A percentile compares a stretch with the other conserved stretches of the same genome.
These are phyloP conservation scores for Bombylius major DNA, from an alignment of 2,888 invertebrate genomes.

Conservation along the genomic window DNA sequence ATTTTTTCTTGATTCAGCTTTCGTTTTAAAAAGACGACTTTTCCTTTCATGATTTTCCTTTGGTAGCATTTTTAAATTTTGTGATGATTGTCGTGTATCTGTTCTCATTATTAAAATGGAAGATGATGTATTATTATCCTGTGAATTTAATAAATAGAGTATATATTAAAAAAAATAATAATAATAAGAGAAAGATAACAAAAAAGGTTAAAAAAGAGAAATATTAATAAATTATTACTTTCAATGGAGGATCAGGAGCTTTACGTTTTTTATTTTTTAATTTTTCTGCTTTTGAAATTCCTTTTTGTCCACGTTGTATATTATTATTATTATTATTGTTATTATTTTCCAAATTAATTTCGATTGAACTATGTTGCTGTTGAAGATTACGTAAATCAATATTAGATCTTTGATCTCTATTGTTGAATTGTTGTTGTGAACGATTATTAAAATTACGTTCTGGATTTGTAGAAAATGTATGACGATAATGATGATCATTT, in stretches of 20 bases:
- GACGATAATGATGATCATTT: no score
- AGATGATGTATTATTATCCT: neutral
- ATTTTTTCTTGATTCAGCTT: constrained; percentile 47
- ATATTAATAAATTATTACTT: neutral
- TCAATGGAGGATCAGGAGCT: constrained; percentile 44
- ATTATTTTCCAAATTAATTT: neutral
- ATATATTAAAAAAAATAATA: neutral
- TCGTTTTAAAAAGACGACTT: constrained; percentile 59
- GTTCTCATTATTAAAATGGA: constrained; percentile 26
- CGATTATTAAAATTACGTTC: no score
- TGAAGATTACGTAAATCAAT: neutral
- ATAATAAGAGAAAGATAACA: no score
- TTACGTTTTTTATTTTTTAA: constrained; percentile 55
- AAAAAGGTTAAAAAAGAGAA: no score
- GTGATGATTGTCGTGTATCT: constrained; percentile 22
- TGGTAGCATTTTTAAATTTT: constrained; percentile 29
- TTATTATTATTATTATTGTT: neutral
- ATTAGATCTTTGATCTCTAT: no score
- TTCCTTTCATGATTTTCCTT: constrained; percentile 37
- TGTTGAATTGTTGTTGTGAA: no score
- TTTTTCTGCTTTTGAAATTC: constrained; percentile 30
- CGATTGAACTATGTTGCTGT: neutral
- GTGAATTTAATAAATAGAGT: neutral
- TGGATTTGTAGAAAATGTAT: no score
- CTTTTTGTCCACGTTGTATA: neutral